A percentile compares a stretch with the other conserved stretches of the same genome.
These are phyloP conservation scores for Cantharis nigra DNA, from an alignment of 2,888 invertebrate species.

Conservation along the genomic window DNA sequence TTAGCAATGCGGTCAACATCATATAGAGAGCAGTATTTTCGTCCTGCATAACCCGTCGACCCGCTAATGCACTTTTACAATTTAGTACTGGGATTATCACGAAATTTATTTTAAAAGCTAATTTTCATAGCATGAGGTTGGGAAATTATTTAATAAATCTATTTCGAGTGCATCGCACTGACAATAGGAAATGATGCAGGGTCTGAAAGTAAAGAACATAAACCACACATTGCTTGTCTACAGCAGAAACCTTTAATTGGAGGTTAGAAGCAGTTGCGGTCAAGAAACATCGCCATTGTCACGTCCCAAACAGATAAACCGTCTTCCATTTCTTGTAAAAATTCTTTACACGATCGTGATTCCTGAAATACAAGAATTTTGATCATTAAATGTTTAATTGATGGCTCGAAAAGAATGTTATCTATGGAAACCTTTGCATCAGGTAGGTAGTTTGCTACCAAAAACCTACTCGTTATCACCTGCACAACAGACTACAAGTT, in stretches of 20 bases:
- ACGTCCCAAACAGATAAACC: constrained; percentile 43
- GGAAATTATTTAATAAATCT: constrained; percentile 19
- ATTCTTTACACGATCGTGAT: background rate
- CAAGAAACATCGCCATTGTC: constrained; percentile 43
- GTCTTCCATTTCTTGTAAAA: constrained; percentile 7
- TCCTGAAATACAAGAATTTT: background rate
- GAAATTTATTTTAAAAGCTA: background rate
- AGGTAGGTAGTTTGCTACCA: background rate
- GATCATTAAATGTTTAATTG: background rate
- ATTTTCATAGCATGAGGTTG: background rate
- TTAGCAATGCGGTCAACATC: no score
- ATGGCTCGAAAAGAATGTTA: background rate
- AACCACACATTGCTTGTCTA: constrained; percentile 37
- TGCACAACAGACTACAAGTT: background rate
- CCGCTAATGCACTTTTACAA: background rate
- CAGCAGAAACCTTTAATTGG: constrained; percentile 42
- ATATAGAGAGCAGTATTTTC: background rate
- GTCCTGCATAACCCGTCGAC: background rate
- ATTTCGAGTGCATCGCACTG: constrained; percentile 26
- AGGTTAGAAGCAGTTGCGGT: constrained; percentile 39
- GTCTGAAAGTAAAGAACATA: constrained; percentile 36
- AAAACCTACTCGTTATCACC: background rate
- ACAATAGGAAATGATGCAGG: constrained; percentile 35
- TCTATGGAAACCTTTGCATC: background rate
- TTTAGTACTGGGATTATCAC: background rate